These are phyloP conservation scores for Microcebus murinus DNA, from an alignment of 2,113 vertebrate species.

Conservation along the genomic window DNA sequence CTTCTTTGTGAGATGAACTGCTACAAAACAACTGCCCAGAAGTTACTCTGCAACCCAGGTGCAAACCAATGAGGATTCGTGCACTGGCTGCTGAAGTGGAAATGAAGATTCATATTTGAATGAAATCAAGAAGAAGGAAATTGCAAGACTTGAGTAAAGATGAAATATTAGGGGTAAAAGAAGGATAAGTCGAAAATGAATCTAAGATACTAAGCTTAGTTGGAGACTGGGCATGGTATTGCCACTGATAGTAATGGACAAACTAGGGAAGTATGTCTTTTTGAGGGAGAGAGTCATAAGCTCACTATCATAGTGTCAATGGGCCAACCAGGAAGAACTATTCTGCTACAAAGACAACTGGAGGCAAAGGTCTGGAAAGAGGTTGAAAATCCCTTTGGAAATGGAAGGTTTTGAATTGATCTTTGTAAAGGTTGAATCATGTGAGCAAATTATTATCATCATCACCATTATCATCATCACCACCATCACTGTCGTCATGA, in stretches of 20 bases:
- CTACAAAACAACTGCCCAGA: background rate
- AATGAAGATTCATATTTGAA: background rate
- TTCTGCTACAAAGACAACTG: background rate
- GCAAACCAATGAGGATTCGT: background rate
- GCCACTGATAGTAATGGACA: background rate
- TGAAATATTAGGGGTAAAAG: background rate
- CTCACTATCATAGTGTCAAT: background rate
- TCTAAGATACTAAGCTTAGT: background rate
- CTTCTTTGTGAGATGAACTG: constrained; percentile 12
- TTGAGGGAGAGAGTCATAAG: background rate
- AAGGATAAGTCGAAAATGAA: background rate
- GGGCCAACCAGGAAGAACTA: background rate
- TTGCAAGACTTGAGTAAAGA: background rate
- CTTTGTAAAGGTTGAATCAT: background rate
- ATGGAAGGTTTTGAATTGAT: background rate
- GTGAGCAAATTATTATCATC: background rate
- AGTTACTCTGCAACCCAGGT: background rate
- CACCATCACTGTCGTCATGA: background rate
- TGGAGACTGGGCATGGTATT: background rate
- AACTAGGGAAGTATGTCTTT: background rate
- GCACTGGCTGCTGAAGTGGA: background rate
- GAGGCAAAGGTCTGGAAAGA: background rate
- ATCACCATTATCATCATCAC: background rate
- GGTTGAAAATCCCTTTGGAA: background rate
- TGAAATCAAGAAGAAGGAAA: constrained; percentile 4